phyloP scores from a whole-genome alignment of 2,888 invertebrate genomes.

The Flexamia atlantica region DNA sequence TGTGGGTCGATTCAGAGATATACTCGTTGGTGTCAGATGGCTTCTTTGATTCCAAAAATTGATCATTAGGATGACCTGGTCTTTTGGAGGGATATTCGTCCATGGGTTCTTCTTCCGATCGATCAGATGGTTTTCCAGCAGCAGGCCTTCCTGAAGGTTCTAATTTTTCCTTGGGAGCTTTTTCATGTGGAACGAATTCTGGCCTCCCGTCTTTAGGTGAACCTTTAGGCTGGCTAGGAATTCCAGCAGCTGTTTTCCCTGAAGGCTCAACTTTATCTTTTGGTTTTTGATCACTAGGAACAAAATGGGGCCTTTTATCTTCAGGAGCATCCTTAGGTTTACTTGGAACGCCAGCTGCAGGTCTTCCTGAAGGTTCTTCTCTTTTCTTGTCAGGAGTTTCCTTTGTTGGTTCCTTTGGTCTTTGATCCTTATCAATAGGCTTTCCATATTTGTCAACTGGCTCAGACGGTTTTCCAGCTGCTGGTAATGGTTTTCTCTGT shows the following conservation, averaged over 20 bases:
- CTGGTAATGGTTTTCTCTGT: conserved; percentile 54
- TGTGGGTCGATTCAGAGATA: neutral
- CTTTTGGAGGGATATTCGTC: neutral
- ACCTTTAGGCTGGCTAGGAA: neutral
- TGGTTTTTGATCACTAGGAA: neutral
- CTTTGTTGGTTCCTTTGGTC: conserved; percentile 33
- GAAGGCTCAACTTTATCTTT: neutral
- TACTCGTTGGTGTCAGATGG: no score
- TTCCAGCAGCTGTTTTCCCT: conserved; percentile 1
- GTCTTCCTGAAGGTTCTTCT: conserved; percentile 3
- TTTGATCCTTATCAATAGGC: neutral
- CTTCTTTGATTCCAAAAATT: no score
- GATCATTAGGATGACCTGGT: no score
- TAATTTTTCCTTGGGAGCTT: neutral
- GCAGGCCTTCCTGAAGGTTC: conserved; percentile 9
- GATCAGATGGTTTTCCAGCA: neutral
- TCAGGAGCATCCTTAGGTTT: conserved; percentile 23
- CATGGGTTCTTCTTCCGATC: conserved; percentile 12
- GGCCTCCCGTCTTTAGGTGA: neutral
- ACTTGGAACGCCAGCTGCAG: conserved; percentile 33
- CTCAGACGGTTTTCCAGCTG: conserved; percentile 59
- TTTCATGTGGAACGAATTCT: neutral
- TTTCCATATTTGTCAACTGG: conserved; percentile 46
- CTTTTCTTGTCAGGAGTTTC: conserved; percentile 44
- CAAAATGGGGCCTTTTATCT: neutral